Percentiles rank a stretch among this genome's conserved stretches.
These are phyloP conservation scores for Drosophila ezoana DNA, from an alignment of 2,888 invertebrate genomes.

Conservation along the genomic window DNA sequence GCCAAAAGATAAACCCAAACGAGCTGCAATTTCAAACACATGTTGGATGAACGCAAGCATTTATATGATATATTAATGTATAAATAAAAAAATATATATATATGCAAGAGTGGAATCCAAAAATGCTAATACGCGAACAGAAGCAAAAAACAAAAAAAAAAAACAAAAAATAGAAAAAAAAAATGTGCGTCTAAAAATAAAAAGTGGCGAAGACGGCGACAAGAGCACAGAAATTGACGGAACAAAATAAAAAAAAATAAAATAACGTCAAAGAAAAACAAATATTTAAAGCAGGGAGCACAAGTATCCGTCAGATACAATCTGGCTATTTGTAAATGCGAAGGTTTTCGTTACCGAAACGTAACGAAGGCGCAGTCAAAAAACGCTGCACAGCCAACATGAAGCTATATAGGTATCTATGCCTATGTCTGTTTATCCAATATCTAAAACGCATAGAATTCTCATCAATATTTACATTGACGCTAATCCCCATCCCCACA, in stretches of 20 bases:
- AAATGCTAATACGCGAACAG: constrained; percentile 68
- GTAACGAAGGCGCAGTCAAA: background rate
- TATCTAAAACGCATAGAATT: constrained; percentile 22
- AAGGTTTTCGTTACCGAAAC: constrained; percentile 59
- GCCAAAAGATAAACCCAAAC: constrained; percentile 48
- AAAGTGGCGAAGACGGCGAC: constrained; percentile 50
- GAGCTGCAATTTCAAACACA: constrained; percentile 72
- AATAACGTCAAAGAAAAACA: constrained; percentile 44
- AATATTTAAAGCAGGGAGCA: constrained; percentile 56
- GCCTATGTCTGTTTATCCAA: constrained; percentile 23
- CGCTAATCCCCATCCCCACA: background rate
- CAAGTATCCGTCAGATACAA: constrained; percentile 57
- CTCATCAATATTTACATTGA: constrained; percentile 55
- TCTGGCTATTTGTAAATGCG: constrained; percentile 72
- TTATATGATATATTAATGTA: constrained; percentile 18
- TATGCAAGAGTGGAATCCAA: constrained; percentile 54
- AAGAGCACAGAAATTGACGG: constrained; percentile 30
- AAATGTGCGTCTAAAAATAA: constrained; percentile 71
- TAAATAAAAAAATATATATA: constrained; percentile 11
- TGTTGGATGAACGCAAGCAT: constrained; percentile 65
- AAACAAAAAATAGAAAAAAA: constrained; percentile 43
- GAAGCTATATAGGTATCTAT: constrained; percentile 1
- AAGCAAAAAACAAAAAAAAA: constrained; percentile 44
- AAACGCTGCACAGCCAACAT: constrained; percentile 1
- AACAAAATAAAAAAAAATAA: constrained; percentile 36